phyloP scores from a whole-genome alignment of 2,888 invertebrate genomes.

The Tetragonisca angustula region DNA sequence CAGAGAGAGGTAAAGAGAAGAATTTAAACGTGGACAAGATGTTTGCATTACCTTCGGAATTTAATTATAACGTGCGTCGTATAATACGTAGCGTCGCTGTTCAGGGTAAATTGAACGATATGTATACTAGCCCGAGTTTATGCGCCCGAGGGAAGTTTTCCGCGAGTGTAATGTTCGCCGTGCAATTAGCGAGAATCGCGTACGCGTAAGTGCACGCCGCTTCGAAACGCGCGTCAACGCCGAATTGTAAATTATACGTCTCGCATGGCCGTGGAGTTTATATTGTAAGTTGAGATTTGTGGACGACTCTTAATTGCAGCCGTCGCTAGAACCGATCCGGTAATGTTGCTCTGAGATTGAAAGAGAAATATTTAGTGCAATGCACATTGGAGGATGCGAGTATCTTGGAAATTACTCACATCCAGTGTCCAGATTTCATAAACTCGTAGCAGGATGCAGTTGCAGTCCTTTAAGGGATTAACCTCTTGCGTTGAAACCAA shows the following conservation, averaged over 20 bases:
- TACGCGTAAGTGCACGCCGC: not conserved
- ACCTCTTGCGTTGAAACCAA: too few relatives aligned
- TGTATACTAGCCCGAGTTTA: not conserved
- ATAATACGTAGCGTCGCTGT: too few relatives aligned
- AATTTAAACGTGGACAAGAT: conserved; percentile 10
- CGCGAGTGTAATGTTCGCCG: not conserved
- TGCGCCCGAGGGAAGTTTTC: conserved; percentile 3
- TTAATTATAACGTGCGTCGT: conserved; percentile 11
- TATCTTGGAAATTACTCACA: not conserved
- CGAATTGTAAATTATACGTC: not conserved
- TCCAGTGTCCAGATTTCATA: not conserved
- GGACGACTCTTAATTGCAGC: not conserved
- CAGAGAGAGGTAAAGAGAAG: not conserved
- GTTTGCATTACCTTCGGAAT: conserved; percentile 6
- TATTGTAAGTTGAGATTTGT: not conserved
- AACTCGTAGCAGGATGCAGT: not conserved
- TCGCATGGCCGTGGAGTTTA: too few relatives aligned
- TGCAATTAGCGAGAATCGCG: conserved; percentile 4
- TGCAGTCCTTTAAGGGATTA: too few relatives aligned
- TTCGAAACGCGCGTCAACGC: too few relatives aligned
- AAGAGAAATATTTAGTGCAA: not conserved
- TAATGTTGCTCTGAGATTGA: not conserved
- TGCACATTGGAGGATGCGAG: not conserved
- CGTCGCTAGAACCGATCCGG: too few relatives aligned
- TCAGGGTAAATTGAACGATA: not conserved